phyloP scores from a whole-genome alignment of 2,113 vertebrate species.

The Jacana jacana region DNA sequence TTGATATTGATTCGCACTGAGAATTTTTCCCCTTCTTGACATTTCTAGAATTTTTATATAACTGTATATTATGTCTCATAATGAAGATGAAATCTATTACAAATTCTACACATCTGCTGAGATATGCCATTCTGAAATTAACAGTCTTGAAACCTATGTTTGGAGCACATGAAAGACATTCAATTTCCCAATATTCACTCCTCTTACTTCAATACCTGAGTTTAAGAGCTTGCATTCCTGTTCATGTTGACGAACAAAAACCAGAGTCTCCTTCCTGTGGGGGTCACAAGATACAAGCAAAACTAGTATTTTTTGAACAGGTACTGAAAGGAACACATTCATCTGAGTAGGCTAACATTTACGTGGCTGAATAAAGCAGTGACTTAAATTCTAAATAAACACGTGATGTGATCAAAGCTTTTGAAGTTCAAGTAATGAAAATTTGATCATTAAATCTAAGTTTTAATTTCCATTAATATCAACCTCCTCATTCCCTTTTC shows the following conservation, averaged over 20 bases:
- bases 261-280: neutral
- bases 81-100: constrained; percentile 43
- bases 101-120: constrained; percentile 42
- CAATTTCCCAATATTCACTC: constrained; percentile 43
- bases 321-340: neutral
- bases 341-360: neutral
- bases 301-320: neutral
- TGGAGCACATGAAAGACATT: constrained; percentile 20
- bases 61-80: constrained; percentile 22
- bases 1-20: constrained; percentile 72
- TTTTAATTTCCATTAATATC: neutral
- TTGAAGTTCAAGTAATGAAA: neutral
- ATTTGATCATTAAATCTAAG: neutral
- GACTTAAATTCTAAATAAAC: constrained; percentile 37
- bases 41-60: constrained; percentile 54
- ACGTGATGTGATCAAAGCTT: constrained; percentile 1
- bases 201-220: constrained; percentile 23
- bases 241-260: neutral
- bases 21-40: constrained; percentile 31
- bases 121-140: constrained; percentile 63
- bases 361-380: constrained; percentile 25
- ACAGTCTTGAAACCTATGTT: constrained; percentile 38
- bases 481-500: neutral
- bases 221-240: neutral
- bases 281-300: neutral